A percentile compares a stretch with the other conserved stretches of the same genome.
These are phyloP conservation scores for Euschistus heros DNA, from an alignment of 1,140 invertebrate species.

Conservation along the genomic window DNA sequence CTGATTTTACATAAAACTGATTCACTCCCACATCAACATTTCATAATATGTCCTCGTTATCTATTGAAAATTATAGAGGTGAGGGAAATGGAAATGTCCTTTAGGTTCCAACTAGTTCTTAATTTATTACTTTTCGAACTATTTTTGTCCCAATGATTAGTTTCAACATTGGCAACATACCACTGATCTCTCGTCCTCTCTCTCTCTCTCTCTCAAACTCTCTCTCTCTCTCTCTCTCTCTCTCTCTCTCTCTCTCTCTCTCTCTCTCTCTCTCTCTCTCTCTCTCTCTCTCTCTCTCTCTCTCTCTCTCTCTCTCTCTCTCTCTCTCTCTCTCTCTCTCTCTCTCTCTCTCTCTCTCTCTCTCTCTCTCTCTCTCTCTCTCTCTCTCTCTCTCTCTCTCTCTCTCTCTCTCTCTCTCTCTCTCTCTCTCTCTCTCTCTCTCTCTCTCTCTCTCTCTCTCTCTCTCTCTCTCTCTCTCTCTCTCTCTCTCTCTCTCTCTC, in stretches of 20 bases:
- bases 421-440: conserved; percentile 18
- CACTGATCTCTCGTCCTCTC: no score
- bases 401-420: conserved; percentile 16
- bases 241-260: background rate
- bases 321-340: background rate
- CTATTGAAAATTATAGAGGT: no score
- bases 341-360: background rate
- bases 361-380: conserved; percentile 5
- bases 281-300: conserved; percentile 4
- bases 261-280: background rate
- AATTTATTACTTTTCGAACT: no score
- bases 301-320: background rate
- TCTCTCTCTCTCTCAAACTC: background rate
- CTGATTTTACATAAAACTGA: no score
- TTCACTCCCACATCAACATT: no score
- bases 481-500: conserved; percentile 17
- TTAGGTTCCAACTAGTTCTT: no score
- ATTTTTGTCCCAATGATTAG: no score
- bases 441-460: conserved; percentile 16
- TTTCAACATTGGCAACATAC: no score
- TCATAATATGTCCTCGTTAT: no score
- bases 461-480: conserved; percentile 18
- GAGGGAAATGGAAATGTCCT: no score
- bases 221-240: background rate
- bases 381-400: conserved; percentile 12